Evolutionary conservation across 1,140 invertebrate genomes (phyloP).

Genomic region (Drosophila jambulina): DNA sequence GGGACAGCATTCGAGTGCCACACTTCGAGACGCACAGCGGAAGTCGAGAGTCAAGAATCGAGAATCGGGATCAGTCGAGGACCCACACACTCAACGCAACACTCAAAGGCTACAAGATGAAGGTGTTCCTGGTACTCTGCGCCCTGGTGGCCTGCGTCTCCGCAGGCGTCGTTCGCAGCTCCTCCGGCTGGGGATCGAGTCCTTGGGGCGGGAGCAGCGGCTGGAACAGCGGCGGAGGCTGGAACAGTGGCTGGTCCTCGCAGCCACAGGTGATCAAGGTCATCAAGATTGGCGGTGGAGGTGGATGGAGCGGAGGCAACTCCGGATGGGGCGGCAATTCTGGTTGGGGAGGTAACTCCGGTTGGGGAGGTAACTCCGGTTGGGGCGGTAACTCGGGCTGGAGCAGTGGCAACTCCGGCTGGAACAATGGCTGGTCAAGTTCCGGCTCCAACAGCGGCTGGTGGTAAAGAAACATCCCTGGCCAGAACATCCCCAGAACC

Average conservation of each 20-base stretch:
- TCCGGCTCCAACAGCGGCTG: slow-evolving; percentile 48
- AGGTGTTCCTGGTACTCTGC: slow-evolving; percentile 67
- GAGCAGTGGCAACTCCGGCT: slow-evolving; percentile 20
- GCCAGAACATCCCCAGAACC: not conserved
- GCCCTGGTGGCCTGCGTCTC: slow-evolving; percentile 66
- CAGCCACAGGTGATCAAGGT: slow-evolving; percentile 59
- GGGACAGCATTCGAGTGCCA: slow-evolving; percentile 70
- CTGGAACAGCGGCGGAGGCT: slow-evolving; percentile 10
- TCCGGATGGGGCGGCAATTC: slow-evolving; percentile 22
- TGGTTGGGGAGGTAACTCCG: slow-evolving; percentile 29
- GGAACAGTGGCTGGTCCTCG: slow-evolving; percentile 51
- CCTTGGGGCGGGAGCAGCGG: slow-evolving; percentile 44
- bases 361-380: slow-evolving; percentile 13
- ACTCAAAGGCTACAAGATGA: slow-evolving; percentile 50
- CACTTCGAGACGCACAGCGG: slow-evolving; percentile 50
- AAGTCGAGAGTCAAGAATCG: not conserved
- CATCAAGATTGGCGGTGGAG: slow-evolving; percentile 46
- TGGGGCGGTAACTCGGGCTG: slow-evolving; percentile 27
- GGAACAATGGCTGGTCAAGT: slow-evolving; percentile 51
- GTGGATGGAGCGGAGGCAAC: slow-evolving; percentile 38
- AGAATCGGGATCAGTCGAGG: slow-evolving; percentile 2
- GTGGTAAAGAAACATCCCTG: slow-evolving; percentile 35
- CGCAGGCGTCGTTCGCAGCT: slow-evolving; percentile 60
- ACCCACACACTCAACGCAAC: not conserved
- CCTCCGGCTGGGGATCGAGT: slow-evolving; percentile 55